Conservation (phyloP, 2,113 vertebrate species). For the Tonatia bakeri region DNA sequence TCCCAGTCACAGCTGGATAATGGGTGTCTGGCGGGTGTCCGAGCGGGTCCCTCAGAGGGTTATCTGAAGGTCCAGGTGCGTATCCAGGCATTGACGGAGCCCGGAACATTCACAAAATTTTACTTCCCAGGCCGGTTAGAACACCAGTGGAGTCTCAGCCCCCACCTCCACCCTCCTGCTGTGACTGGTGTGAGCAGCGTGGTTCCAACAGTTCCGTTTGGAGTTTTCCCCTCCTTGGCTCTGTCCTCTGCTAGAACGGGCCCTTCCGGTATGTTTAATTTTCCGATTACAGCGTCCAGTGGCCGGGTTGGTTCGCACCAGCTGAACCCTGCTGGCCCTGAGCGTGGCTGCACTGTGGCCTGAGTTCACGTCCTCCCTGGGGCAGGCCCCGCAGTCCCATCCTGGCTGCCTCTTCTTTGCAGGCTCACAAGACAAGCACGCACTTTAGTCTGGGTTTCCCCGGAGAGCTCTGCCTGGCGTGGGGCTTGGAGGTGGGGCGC, state of each 20-base stretch:
- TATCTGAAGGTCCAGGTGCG: neutral
- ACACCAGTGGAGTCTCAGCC: fast-evolving
- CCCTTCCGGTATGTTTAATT: no score
- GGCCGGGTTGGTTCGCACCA: no score
- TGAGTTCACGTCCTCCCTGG: no score
- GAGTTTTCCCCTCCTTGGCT: no score
- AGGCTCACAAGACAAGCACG: neutral
- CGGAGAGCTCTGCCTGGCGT: neutral
- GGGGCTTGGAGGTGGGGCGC: neutral
- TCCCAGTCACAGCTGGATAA: neutral
- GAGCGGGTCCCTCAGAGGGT: neutral
- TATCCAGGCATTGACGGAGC: neutral
- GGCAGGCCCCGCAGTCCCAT: fast-evolving
- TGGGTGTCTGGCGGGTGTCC: neutral
- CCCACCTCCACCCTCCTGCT: neutral
- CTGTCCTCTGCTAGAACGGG: no score
- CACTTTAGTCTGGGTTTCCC: neutral
- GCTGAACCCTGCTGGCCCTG: no score
- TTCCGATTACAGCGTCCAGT: no score
- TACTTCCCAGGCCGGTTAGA: no score
- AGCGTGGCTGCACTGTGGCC: no score
- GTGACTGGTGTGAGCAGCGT: no score
- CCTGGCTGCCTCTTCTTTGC: neutral
- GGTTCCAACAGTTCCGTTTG: no score
- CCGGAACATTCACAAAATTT: no score